These are phyloP conservation scores for Heliocidaris erythrogramma DNA, from an alignment of 35 echinoderm and acorn worm genomes.

Conservation along the genomic window DNA sequence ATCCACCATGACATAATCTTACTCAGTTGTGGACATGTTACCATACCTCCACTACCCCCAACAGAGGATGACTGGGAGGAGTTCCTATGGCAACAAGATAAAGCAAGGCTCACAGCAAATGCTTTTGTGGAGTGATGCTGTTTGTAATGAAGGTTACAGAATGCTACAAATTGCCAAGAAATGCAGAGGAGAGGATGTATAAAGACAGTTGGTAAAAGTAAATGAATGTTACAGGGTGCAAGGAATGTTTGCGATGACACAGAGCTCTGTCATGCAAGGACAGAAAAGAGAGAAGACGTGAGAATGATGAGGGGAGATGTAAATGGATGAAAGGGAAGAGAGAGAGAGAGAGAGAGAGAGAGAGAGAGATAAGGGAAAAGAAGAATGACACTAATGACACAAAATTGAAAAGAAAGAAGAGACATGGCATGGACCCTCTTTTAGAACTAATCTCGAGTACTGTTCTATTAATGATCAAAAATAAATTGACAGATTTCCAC, in stretches of 20 bases:
- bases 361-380: background rate
- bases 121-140: background rate
- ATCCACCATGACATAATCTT: background rate
- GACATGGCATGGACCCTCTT: too few species aligned
- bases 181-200: background rate
- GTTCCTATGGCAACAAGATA: too few species aligned
- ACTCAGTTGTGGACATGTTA: background rate
- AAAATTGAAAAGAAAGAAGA: too few species aligned
- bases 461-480: too few species aligned
- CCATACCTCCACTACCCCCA: background rate
- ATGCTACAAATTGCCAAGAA: conserved; percentile 11
- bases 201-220: background rate
- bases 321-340: background rate
- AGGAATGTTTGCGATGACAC: background rate
- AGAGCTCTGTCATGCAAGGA: background rate
- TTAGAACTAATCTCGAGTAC: too few species aligned
- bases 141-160: background rate
- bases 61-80: background rate
- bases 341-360: background rate
- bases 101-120: background rate
- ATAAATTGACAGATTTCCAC: too few species aligned
- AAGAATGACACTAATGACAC: too few species aligned
- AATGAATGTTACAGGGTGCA: background rate
- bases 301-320: background rate
- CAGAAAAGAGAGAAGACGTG: background rate